These are phyloP conservation scores for Drosophila funebris DNA, from an alignment of 1,140 invertebrate genomes.

Conservation along the genomic window DNA sequence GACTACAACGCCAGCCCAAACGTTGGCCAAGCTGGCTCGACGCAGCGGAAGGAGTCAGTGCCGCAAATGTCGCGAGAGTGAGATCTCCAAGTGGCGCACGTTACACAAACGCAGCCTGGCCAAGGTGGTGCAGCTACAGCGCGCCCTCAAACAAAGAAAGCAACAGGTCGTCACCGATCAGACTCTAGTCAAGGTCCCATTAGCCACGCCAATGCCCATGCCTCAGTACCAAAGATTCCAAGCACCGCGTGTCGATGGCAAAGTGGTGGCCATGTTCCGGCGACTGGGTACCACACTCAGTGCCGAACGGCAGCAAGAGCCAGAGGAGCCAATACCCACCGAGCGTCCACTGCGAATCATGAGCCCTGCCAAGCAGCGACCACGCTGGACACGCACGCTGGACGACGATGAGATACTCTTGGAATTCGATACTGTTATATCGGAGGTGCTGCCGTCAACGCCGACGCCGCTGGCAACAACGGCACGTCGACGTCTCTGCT, in stretches of 20 bases:
- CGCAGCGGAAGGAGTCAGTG: slow-evolving; percentile 27
- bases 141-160: slow-evolving; percentile 11
- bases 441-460: slow-evolving; percentile 69
- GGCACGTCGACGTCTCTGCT: slow-evolving; percentile 51
- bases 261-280: slow-evolving; percentile 79
- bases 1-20: not conserved
- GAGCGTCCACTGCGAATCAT: slow-evolving; percentile 55
- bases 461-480: slow-evolving; percentile 15
- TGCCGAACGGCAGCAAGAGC: not conserved
- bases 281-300: slow-evolving; percentile 75
- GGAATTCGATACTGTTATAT: slow-evolving; percentile 77
- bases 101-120: slow-evolving; percentile 34
- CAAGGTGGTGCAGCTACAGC: slow-evolving; percentile 35
- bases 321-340: slow-evolving; percentile 2
- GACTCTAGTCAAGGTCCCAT: slow-evolving; percentile 1
- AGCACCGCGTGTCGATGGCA: slow-evolving; percentile 73
- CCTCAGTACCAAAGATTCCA: slow-evolving; percentile 63
- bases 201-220: not conserved
- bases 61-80: slow-evolving; percentile 39
- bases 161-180: not conserved
- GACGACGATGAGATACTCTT: slow-evolving; percentile 77
- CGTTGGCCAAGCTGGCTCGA: slow-evolving; percentile 7
- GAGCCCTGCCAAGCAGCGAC: slow-evolving; percentile 68
- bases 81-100: slow-evolving; percentile 25
- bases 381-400: slow-evolving; percentile 66